These are phyloP conservation scores for Anastrepha ludens DNA, from an alignment of 1,140 invertebrate genomes.

Conservation along the genomic window DNA sequence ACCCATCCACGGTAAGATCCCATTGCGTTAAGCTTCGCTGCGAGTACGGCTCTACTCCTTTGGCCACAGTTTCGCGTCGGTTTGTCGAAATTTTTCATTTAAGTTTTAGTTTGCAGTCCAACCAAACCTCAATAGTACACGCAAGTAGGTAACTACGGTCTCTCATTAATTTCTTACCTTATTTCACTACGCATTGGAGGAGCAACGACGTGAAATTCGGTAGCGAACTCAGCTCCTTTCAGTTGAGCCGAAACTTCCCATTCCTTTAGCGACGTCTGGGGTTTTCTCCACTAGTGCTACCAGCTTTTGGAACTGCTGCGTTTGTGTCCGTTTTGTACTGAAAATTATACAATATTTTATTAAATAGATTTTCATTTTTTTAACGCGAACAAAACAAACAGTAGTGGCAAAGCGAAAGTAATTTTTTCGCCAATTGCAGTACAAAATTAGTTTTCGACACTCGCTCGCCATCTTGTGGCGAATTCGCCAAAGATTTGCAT, in stretches of 20 bases:
- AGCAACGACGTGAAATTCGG: neutral
- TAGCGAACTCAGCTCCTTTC: neutral
- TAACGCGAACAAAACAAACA: no score
- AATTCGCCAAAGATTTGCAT: no score
- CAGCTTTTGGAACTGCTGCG: neutral
- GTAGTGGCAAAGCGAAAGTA: no score
- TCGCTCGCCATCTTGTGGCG: no score
- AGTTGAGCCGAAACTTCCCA: neutral
- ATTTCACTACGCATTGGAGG: neutral
- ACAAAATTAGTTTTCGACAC: no score
- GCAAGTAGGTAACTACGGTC: neutral
- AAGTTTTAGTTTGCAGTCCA: neutral
- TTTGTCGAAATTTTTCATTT: neutral
- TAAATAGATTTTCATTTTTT: no score
- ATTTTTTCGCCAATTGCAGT: no score
- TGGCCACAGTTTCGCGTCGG: neutral
- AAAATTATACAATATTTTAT: neutral
- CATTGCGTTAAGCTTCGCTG: neutral
- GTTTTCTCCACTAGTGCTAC: neutral
- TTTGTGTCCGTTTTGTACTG: neutral
- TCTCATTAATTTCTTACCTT: neutral
- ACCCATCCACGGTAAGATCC: neutral
- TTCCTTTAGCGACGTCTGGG: neutral
- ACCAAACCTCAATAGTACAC: neutral
- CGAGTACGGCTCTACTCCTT: neutral